A percentile compares a stretch with the other conserved stretches of the same genome.
Conservation (phyloP, 2,888 invertebrate species). For the Acleris emargana region DNA sequence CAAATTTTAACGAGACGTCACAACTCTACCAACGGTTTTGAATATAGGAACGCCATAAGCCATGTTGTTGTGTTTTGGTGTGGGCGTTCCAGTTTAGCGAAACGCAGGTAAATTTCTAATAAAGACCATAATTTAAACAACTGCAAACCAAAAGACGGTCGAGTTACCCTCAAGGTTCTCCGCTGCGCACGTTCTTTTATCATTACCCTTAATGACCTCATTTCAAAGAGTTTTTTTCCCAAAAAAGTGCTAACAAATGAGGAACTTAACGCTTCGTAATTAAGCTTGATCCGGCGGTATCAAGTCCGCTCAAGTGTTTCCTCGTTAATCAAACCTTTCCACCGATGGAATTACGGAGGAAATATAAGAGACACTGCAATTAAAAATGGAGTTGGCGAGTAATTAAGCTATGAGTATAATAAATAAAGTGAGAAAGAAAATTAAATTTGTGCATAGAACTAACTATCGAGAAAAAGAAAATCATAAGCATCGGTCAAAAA, state of each 20-base stretch:
- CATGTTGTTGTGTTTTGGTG: too few relatives aligned
- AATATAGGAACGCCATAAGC: too few relatives aligned
- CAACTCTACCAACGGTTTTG: too few relatives aligned
- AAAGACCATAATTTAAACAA: too few relatives aligned
- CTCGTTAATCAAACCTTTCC: conserved; percentile 46
- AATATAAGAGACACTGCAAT: conserved; percentile 21
- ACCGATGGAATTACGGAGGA: conserved; percentile 29
- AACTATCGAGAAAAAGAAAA: too few relatives aligned
- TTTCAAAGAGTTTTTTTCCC: conserved; percentile 42
- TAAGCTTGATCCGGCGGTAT: conserved; percentile 38
- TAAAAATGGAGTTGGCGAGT: background rate
- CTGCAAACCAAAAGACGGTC: too few relatives aligned
- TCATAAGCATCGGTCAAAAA: too few relatives aligned
- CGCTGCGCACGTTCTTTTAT: conserved; percentile 10
- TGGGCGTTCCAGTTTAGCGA: too few relatives aligned
- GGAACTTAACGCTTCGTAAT: conserved; percentile 44
- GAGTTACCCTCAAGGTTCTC: background rate
- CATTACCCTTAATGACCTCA: conserved; percentile 36
- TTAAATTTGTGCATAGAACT: background rate
- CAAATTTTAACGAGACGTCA: too few relatives aligned
- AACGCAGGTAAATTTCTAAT: too few relatives aligned
- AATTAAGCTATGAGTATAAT: background rate
- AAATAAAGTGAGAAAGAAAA: background rate
- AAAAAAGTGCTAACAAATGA: conserved; percentile 46
- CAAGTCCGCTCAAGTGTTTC: conserved; percentile 45